Base-by-base conservation (phyloP, 2,888 invertebrate species). In the Tanypteryx hageni region DNA sequence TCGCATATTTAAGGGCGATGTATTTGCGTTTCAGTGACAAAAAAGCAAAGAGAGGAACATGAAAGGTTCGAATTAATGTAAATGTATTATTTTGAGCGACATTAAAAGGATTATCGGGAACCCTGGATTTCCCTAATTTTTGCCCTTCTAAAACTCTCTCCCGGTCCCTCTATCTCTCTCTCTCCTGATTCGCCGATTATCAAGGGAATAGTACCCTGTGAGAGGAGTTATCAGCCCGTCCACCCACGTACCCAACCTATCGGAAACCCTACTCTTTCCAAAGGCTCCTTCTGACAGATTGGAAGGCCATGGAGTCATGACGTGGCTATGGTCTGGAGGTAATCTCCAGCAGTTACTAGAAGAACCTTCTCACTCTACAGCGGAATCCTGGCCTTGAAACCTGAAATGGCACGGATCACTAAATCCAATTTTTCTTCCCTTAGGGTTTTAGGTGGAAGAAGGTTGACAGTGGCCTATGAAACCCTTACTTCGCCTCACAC, bases 271-370 rank as follows among this genome's bases (percentile, higher is more conserved):
- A 44, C 82, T 82, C 11, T n/a, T 64, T 13, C 83, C n/a, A 83
- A 83, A 83, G 18, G 27, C 8, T 56, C 83, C 14, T 31, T 82
- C 18, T 83, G 57, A 83, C 57, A 56, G 83, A 83, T 83, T 83
- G 56, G 57, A 83, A n/a, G 83, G 56, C 83, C 57, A 83, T 83
- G 57, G 56, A 56, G 56, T 83, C 56, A 18, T 56, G 83, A 83
- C 83, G n/a, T 83, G 83, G 14, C 82, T 31, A 31, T 44, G 14
- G 31, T 44, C 83, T 57, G 10, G 56, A n/a, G 18, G 56, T 83
- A n/a, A 83, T 83, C 56, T 57, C 83, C 57, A 13, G 18, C 83
- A 18, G 83, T 57, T 83, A 83, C 57, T 83, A 83, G 83, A 83
- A 57, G 56, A 57, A 83, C 83, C 83, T 57, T 83, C 82, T 44